Evolutionary conservation across 2,113 vertebrate species (phyloP).

Genomic region (Pedionomus torquatus): DNA sequence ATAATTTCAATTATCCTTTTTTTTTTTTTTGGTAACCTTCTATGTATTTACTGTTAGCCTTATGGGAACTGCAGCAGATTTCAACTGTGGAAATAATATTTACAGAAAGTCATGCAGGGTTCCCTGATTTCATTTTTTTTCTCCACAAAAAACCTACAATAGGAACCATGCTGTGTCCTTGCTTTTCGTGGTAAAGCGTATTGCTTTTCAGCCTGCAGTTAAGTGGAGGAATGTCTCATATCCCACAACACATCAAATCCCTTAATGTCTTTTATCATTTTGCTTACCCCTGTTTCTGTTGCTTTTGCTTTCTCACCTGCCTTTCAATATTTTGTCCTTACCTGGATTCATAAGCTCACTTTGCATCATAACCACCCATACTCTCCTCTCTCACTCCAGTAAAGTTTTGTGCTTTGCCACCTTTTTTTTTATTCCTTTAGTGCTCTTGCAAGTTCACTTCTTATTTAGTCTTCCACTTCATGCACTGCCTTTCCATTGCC

Average conservation of each 20-base stretch:
- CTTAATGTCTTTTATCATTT: not conserved
- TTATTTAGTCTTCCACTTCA: not conserved
- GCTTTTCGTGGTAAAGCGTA: not conserved
- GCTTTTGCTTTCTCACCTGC: not conserved
- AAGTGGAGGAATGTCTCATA: not conserved
- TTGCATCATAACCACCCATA: not conserved
- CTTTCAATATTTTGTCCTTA: not conserved
- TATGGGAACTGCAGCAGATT: not conserved
- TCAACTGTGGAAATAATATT: not conserved
- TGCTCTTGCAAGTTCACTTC: not conserved
- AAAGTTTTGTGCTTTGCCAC: not conserved
- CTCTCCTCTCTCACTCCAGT: not conserved
- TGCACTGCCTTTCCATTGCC: not conserved
- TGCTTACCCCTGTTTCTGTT: not conserved
- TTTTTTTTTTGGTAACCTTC: not conserved
- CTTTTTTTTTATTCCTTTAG: not conserved
- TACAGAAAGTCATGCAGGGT: not conserved
- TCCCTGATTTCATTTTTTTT: not conserved
- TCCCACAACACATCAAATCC: not conserved
- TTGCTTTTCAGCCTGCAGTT: not conserved
- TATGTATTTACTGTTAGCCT: not conserved
- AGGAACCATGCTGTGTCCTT: not conserved
- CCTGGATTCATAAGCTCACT: not conserved
- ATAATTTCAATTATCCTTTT: not conserved
- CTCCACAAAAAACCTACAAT: not conserved